Evolutionary conservation across 2,888 invertebrate species (phyloP).

Genomic region (Pandemis corylana): DNA sequence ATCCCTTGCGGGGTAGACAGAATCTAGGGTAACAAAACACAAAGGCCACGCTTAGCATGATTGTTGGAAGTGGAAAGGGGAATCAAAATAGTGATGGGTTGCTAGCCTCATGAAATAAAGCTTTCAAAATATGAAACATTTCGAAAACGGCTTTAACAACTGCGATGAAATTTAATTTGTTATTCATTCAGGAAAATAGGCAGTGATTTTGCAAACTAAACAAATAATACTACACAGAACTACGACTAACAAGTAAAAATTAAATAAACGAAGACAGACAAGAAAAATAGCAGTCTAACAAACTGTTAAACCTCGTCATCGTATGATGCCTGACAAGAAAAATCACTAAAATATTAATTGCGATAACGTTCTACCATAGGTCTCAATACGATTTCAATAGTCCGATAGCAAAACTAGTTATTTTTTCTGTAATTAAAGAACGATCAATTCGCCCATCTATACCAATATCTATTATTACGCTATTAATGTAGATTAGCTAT

Average conservation of each 20-base stretch:
- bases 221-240: too few relatives aligned
- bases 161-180: too few relatives aligned
- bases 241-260: background rate
- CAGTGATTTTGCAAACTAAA: too few relatives aligned
- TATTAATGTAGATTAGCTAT: background rate
- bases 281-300: background rate
- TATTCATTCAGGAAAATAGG: too few relatives aligned
- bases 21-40: too few relatives aligned
- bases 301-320: background rate
- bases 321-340: background rate
- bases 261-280: background rate
- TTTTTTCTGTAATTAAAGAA: background rate
- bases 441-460: background rate
- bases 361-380: background rate
- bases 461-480: background rate
- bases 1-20: too few relatives aligned
- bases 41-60: too few relatives aligned
- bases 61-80: too few relatives aligned
- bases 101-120: too few relatives aligned
- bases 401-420: background rate
- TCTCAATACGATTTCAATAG: background rate
- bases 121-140: too few relatives aligned
- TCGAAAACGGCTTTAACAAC: too few relatives aligned
- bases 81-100: too few relatives aligned
- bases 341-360: background rate